Conservation (phyloP, 2,113 vertebrate species). For the Xenus cinereus region DNA sequence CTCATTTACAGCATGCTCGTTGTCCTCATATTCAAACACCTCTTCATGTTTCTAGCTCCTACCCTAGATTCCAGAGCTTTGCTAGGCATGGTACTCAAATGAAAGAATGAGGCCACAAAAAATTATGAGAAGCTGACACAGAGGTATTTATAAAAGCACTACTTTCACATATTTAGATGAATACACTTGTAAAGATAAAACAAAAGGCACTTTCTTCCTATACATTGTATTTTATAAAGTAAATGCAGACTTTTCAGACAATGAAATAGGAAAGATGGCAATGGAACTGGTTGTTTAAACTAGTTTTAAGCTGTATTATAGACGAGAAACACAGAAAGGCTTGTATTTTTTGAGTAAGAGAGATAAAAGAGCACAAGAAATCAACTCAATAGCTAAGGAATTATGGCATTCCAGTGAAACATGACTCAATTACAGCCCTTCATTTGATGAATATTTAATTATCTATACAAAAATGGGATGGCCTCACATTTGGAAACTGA, state of each 20-base stretch:
- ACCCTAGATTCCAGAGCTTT: not conserved
- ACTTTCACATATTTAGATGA: not conserved
- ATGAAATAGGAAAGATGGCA: not conserved
- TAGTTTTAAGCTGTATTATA: not conserved
- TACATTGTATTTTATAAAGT: not conserved
- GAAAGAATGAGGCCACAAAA: not conserved
- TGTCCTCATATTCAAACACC: not conserved
- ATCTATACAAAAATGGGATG: not conserved
- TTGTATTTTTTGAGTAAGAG: not conserved
- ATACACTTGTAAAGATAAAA: not conserved
- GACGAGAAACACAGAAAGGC: not conserved
- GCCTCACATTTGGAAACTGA: not conserved
- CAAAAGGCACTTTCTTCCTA: not conserved
- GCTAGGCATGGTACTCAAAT: not conserved
- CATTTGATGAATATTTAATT: not conserved
- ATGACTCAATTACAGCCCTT: not conserved
- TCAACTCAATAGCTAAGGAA: not conserved
- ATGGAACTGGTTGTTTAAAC: not conserved
- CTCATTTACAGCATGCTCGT: not conserved
- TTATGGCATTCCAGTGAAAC: not conserved
- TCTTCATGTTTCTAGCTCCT: not conserved
- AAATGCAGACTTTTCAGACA: not conserved
- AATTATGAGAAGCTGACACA: not conserved
- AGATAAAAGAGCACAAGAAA: not conserved
- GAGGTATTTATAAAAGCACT: not conserved